Conservation (phyloP, 2,888 invertebrate genomes). For the Mythimna pallens region DNA sequence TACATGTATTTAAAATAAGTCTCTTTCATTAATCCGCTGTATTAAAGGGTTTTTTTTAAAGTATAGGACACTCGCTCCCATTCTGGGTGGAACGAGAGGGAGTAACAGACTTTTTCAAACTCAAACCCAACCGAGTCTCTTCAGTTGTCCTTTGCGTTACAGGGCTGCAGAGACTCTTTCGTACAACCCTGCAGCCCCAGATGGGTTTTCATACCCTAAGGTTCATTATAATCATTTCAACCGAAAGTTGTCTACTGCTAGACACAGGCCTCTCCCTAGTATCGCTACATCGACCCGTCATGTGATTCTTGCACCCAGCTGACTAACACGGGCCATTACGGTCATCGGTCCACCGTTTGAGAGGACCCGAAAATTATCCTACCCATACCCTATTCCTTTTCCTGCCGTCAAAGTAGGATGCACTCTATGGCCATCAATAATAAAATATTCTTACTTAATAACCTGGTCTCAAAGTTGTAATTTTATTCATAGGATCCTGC, state of each 20-base stretch:
- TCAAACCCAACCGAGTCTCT: too few species aligned
- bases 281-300: neutral
- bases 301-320: neutral
- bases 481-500: neutral
- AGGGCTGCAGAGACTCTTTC: too few species aligned
- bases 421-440: neutral
- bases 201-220: neutral
- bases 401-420: neutral
- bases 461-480: neutral
- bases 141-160: too few species aligned
- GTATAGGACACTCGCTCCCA: too few species aligned
- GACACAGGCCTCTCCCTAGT: neutral
- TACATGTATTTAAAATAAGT: neutral
- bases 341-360: neutral
- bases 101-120: neutral
- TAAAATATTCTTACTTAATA: neutral
- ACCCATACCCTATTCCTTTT: neutral
- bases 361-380: neutral
- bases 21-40: neutral
- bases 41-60: too few species aligned
- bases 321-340: neutral
- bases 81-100: too few species aligned
- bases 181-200: too few species aligned
- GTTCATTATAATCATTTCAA: neutral
- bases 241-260: neutral